A percentile compares a stretch with the other conserved stretches of the same genome.
Evolutionary conservation across 2,797 vertebrate species (phyloP).

Genomic region (Denticeps clupeoides): DNA sequence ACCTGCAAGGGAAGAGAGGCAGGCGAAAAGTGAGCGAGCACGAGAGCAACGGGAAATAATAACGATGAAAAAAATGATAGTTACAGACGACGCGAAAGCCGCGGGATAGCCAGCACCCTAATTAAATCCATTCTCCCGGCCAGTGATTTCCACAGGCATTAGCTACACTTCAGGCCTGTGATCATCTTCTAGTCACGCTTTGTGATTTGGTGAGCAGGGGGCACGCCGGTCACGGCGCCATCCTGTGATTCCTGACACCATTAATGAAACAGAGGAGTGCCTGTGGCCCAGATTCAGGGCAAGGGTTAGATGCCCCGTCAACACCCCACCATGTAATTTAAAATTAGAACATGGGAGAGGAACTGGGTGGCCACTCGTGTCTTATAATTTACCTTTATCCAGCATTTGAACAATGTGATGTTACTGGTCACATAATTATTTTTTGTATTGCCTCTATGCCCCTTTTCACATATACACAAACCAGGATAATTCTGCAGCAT

Average conservation of each 20-base stretch:
- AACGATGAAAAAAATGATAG: no score
- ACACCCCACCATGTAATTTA: no score
- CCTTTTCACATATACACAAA: no score
- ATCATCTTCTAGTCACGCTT: constrained; percentile 30
- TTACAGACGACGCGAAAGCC: no score
- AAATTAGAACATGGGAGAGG: no score
- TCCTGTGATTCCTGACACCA: constrained; percentile 48
- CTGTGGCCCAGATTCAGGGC: constrained; percentile 32
- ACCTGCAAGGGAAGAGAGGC: constrained; percentile 12
- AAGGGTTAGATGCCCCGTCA: no score
- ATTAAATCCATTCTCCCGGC: constrained; percentile 47
- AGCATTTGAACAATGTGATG: no score
- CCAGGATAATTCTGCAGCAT: no score
- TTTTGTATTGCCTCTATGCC: no score
- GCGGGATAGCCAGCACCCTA: constrained; percentile 42
- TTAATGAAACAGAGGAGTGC: constrained; percentile 37
- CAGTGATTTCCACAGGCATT: constrained; percentile 49
- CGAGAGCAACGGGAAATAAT: constrained; percentile 23
- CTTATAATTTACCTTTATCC: no score
- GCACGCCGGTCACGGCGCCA: constrained; percentile 25
- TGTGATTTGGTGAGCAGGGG: constrained; percentile 36
- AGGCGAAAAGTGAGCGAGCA: constrained; percentile 10
- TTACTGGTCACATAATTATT: no score
- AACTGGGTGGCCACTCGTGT: no score
- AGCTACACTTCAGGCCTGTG: constrained; percentile 27